Percentiles rank a stretch among this genome's conserved stretches.
phyloP scores from a whole-genome alignment of 2,797 vertebrate genomes.

The Cuniculus paca region DNA sequence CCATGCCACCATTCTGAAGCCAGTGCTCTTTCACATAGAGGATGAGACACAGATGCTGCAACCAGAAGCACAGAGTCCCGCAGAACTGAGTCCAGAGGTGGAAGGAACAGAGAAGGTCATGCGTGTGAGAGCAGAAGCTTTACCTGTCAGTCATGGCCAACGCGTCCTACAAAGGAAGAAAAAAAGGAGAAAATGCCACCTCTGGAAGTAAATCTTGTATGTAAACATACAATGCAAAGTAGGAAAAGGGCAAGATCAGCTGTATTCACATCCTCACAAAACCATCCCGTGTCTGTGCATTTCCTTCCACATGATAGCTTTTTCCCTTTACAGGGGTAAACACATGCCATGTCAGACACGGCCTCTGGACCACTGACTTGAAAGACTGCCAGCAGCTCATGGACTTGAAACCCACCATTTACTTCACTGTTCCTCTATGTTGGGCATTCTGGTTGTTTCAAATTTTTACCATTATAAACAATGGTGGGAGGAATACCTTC shows the following conservation, averaged over 20 bases:
- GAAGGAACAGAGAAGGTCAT: conserved; percentile 50
- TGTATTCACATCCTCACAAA: background rate
- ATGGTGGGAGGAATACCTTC: background rate
- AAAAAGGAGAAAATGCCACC: conserved; percentile 27
- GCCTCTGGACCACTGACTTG: background rate
- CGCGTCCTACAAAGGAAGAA: conserved; percentile 90
- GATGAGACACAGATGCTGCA: background rate
- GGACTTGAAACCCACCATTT: background rate
- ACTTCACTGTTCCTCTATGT: no score
- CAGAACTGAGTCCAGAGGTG: background rate
- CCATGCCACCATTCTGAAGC: background rate
- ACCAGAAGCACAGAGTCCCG: background rate
- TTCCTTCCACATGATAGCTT: background rate
- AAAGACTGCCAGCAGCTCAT: fast-evolving
- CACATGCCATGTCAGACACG: background rate
- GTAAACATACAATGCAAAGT: background rate
- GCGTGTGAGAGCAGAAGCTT: conserved; percentile 58
- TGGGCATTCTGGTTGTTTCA: background rate
- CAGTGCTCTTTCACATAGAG: background rate
- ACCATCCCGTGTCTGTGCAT: fast-evolving
- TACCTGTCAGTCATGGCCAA: conserved; percentile 94
- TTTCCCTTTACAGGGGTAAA: background rate
- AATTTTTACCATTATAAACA: background rate
- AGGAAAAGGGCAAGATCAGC: background rate
- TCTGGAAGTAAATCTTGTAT: conserved; percentile 27